Conservation (phyloP, 2,888 invertebrate species). For the Drosophila prostipennis region DNA sequence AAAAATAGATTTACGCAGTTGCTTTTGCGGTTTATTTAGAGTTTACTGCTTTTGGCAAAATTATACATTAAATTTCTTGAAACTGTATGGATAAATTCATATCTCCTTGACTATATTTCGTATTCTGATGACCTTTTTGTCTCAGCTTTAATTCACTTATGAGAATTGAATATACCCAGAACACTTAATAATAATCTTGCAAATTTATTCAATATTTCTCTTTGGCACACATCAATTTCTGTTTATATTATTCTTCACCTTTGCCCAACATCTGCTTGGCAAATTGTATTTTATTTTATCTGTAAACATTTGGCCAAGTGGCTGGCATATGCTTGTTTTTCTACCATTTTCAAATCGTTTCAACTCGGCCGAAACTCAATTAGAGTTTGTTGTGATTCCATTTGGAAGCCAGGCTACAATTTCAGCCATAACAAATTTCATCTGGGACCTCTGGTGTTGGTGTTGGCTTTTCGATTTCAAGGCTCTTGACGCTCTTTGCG, state of each 20-base stretch:
- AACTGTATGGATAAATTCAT: too few species aligned
- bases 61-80: background rate
- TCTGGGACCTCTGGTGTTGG: slow-evolving; percentile 2
- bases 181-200: background rate
- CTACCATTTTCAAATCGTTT: slow-evolving; percentile 49
- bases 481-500: slow-evolving; percentile 37
- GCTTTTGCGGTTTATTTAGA: slow-evolving; percentile 4
- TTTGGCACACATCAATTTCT: slow-evolving; percentile 8
- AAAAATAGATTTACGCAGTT: slow-evolving; percentile 32
- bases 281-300: slow-evolving; percentile 39
- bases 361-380: slow-evolving; percentile 60
- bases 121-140: background rate
- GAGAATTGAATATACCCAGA: background rate
- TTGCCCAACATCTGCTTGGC: slow-evolving; percentile 17
- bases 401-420: slow-evolving; percentile 44
- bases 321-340: slow-evolving; percentile 11
- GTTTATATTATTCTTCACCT: slow-evolving; percentile 14
- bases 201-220: slow-evolving; percentile 28
- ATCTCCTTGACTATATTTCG: background rate
- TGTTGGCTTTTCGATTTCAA: slow-evolving; percentile 42
- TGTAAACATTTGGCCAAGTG: slow-evolving; percentile 23
- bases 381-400: slow-evolving; percentile 69
- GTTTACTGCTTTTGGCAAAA: background rate
- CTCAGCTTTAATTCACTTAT: background rate
- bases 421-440: slow-evolving; percentile 18